These are phyloP conservation scores for Invenusta paracnida DNA, from an alignment of 2,888 invertebrate species.

Conservation along the genomic window DNA sequence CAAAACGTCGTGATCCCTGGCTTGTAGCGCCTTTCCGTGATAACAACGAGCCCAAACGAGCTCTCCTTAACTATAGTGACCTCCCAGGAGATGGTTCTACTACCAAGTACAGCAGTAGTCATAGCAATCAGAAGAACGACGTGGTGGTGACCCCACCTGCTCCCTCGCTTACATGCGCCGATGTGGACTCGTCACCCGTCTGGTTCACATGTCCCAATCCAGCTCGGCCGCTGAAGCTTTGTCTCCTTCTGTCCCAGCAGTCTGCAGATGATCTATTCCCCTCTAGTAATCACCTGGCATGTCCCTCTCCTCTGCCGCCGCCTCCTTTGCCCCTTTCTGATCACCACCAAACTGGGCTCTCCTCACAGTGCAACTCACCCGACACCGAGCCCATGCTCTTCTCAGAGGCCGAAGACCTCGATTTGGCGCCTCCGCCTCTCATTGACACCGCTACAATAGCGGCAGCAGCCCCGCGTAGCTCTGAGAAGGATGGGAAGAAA, in stretches of 20 bases:
- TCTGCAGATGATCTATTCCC: background rate
- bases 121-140: background rate
- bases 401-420: background rate
- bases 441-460: background rate
- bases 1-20: background rate
- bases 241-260: background rate
- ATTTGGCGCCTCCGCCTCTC: background rate
- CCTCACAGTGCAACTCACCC: background rate
- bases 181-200: background rate
- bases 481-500: background rate
- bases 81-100: background rate
- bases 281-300: background rate
- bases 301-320: background rate
- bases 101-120: background rate
- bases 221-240: background rate
- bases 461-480: background rate
- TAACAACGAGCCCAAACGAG: background rate
- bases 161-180: background rate
- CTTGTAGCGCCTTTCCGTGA: background rate
- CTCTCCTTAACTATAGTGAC: background rate
- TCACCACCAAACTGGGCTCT: background rate
- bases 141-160: background rate
- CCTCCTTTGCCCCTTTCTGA: background rate
- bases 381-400: conserved; percentile 9
- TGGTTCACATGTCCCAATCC: conserved; percentile 17